Percentiles rank a stretch among this genome's conserved stretches.
Evolutionary conservation across 2,888 invertebrate species (phyloP).

Genomic region (Brachynemurus nebulosus): DNA sequence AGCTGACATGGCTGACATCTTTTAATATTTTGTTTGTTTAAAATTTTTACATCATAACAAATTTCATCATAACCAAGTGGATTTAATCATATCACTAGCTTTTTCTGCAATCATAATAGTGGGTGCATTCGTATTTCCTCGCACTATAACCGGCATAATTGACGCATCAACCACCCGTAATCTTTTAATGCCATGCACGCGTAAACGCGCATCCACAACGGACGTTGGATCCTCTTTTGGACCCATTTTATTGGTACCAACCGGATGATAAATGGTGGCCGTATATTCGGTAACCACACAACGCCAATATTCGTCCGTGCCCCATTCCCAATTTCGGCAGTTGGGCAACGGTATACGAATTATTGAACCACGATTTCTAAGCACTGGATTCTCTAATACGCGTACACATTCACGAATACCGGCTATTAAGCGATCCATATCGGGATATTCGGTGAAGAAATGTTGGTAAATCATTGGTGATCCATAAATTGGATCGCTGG

Average conservation of each 20-base stretch:
- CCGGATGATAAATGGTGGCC: conserved; percentile 53
- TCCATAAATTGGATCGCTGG: conserved; percentile 55
- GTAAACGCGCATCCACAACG: conserved; percentile 49
- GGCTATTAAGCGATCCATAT: conserved; percentile 44
- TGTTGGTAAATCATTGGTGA: conserved; percentile 59
- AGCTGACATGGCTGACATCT: too few species aligned
- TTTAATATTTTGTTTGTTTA: too few species aligned
- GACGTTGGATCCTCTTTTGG: conserved; percentile 43
- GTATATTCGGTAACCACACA: conserved; percentile 53
- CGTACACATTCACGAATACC: conserved; percentile 43
- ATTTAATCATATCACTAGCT: conserved; percentile 29
- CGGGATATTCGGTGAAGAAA: conserved; percentile 48
- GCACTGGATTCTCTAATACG: conserved; percentile 43
- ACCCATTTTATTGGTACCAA: conserved; percentile 58
- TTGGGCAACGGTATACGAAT: conserved; percentile 42
- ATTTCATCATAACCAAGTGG: conserved; percentile 10
- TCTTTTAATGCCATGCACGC: conserved; percentile 45
- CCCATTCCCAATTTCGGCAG: conserved; percentile 41
- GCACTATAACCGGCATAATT: conserved; percentile 46
- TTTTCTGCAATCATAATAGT: conserved; percentile 32
- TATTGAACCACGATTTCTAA: conserved; percentile 39
- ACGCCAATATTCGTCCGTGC: conserved; percentile 48
- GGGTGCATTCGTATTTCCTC: conserved; percentile 33
- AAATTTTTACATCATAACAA: too few species aligned
- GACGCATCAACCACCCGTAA: conserved; percentile 55